These are phyloP conservation scores for Bombylius major DNA, from an alignment of 2,888 invertebrate species.

Conservation along the genomic window DNA sequence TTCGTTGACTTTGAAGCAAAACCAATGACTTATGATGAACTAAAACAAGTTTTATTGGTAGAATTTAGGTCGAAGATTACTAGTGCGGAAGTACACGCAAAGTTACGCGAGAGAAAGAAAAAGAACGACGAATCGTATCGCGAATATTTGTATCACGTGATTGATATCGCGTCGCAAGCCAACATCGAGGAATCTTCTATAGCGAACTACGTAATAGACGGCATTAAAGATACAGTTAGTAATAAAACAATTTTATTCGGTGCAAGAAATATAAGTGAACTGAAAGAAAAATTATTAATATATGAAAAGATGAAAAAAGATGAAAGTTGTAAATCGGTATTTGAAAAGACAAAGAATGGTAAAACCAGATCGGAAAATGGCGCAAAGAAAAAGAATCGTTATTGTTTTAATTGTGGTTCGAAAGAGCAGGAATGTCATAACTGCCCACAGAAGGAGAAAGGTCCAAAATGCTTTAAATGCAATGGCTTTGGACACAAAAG, in stretches of 20 bases:
- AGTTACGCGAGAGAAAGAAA: slow-evolving; percentile 6
- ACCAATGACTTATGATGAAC: slow-evolving; percentile 2
- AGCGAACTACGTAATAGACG: slow-evolving; percentile 9
- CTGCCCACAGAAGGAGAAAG: neutral
- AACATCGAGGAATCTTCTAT: slow-evolving; percentile 6
- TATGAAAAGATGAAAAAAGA: slow-evolving; percentile 6
- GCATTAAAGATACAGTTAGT: slow-evolving; percentile 3
- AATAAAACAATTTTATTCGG: slow-evolving; percentile 8
- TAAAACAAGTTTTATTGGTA: slow-evolving; percentile 1
- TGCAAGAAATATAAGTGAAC: slow-evolving; percentile 1
- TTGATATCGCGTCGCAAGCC: slow-evolving; percentile 8
- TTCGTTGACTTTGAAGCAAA: slow-evolving; percentile 7
- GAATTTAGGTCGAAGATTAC: slow-evolving; percentile 2
- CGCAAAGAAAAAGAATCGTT: neutral
- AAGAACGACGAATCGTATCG: slow-evolving; percentile 1
- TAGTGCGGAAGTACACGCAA: slow-evolving; percentile 5
- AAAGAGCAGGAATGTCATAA: neutral
- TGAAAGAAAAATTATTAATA: slow-evolving; percentile 3
- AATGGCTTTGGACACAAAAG: no score
- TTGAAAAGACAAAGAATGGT: no score
- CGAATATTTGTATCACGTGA: slow-evolving; percentile 10
- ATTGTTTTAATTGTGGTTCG: neutral
- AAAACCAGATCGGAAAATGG: no score
- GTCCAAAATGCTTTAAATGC: neutral
- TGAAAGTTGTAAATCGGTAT: no score